A percentile compares a stretch with the other conserved stretches of the same genome.
Conservation (phyloP, 2,797 vertebrate genomes). For the Tenualosa thibaudeaui region DNA sequence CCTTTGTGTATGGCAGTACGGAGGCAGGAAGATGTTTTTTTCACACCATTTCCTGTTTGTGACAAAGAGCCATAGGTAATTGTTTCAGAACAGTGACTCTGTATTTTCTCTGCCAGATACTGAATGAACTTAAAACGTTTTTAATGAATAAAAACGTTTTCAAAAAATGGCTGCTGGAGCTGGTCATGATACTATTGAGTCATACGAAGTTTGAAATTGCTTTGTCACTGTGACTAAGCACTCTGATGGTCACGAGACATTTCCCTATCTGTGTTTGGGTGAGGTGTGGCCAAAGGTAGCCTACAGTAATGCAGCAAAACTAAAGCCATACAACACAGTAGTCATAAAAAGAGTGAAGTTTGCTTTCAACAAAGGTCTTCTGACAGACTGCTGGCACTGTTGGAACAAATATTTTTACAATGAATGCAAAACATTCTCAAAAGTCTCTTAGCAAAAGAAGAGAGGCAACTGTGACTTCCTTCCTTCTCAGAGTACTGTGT, state of each 20-base stretch:
- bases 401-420: background rate
- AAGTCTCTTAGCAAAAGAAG: background rate
- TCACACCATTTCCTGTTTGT: background rate
- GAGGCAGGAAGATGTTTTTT: background rate
- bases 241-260: background rate
- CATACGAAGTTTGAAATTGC: background rate
- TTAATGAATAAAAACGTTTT: background rate
- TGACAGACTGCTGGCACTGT: no score
- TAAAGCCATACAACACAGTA: background rate
- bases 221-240: slow-evolving; percentile 10
- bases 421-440: background rate
- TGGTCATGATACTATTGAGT: background rate
- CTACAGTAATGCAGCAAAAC: background rate
- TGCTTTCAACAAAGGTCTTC: background rate
- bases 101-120: background rate
- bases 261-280: background rate
- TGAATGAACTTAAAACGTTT: background rate
- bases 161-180: background rate
- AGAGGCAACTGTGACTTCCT: background rate
- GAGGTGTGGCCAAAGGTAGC: background rate
- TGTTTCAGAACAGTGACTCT: background rate
- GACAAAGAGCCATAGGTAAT: background rate
- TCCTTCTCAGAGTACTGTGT: background rate
- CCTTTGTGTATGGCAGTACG: background rate
- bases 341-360: background rate